phyloP scores from a whole-genome alignment of 2,113 vertebrate genomes.

The Oreotrochilus melanogaster region DNA sequence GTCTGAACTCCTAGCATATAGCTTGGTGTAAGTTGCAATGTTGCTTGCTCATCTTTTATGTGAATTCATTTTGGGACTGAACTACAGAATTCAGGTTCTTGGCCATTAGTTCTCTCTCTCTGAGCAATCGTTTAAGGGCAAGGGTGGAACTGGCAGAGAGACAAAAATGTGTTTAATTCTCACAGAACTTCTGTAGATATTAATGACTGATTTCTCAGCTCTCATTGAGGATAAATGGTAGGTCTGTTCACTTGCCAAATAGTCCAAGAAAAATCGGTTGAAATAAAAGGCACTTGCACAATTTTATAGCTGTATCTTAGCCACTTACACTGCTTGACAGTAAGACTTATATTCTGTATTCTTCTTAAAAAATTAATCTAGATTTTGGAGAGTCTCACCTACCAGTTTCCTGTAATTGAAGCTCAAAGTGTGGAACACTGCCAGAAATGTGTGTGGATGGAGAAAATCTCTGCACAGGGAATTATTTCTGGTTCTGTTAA shows the following conservation, averaged over 20 bases:
- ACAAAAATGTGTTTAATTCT: not conserved
- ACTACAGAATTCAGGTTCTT: not conserved
- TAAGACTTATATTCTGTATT: not conserved
- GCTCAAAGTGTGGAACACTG: constrained; percentile 69
- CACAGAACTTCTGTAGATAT: not conserved
- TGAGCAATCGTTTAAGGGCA: not conserved
- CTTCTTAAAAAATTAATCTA: constrained; percentile 46
- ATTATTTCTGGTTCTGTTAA: constrained; percentile 76
- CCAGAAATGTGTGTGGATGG: constrained; percentile 81
- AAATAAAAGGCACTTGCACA: not conserved
- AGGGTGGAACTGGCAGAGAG: not conserved
- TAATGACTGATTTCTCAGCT: not conserved
- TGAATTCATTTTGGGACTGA: not conserved
- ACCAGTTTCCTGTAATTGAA: constrained; percentile 64
- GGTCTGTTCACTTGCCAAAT: not conserved
- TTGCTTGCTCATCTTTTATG: not conserved
- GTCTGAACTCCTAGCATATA: not conserved
- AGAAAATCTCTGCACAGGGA: constrained; percentile 78
- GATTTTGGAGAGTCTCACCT: constrained; percentile 74
- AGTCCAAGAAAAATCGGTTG: not conserved
- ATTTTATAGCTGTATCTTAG: not conserved
- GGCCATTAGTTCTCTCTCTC: not conserved
- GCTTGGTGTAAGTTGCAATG: not conserved
- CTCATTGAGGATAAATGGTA: not conserved
- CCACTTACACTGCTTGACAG: not conserved